Conservation (phyloP, 2,888 invertebrate species). For the Ceramica pisi region DNA sequence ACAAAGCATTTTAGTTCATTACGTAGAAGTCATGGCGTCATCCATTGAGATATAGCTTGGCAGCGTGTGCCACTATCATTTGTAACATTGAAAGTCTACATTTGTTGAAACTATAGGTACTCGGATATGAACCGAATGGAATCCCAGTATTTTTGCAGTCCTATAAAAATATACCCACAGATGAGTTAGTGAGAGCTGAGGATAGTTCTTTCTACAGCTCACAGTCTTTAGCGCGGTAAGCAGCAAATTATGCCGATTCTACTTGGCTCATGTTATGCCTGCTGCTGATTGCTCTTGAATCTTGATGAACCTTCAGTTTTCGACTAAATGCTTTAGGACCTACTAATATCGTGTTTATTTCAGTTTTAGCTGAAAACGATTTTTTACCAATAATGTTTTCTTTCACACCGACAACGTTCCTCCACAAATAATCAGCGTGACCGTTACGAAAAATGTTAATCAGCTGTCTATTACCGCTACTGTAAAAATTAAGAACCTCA, state of each 20-base stretch:
- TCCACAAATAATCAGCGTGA: background rate
- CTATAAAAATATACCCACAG: background rate
- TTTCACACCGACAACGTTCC: background rate
- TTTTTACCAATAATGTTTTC: background rate
- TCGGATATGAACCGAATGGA: background rate
- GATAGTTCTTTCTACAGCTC: background rate
- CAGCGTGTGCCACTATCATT: constrained; percentile 12
- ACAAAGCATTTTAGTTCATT: background rate
- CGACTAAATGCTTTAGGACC: background rate
- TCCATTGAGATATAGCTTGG: constrained; percentile 14
- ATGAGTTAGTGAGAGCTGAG: background rate
- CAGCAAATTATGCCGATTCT: background rate
- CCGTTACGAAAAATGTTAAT: constrained; percentile 43
- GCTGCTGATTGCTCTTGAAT: too few relatives aligned
- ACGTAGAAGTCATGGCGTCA: constrained; percentile 27
- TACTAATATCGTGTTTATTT: background rate
- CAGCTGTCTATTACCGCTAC: constrained; percentile 49
- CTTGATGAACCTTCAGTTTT: background rate
- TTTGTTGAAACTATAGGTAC: constrained; percentile 13
- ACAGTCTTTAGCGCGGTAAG: background rate
- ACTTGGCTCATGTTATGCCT: background rate
- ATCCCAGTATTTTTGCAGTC: background rate
- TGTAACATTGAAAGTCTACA: constrained; percentile 21
- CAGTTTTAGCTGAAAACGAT: background rate
- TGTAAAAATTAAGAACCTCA: constrained; percentile 62